A percentile compares a stretch with the other conserved stretches of the same genome.
phyloP scores from a whole-genome alignment of 2,113 vertebrate species.

The Pseudorasbora parva region DNA sequence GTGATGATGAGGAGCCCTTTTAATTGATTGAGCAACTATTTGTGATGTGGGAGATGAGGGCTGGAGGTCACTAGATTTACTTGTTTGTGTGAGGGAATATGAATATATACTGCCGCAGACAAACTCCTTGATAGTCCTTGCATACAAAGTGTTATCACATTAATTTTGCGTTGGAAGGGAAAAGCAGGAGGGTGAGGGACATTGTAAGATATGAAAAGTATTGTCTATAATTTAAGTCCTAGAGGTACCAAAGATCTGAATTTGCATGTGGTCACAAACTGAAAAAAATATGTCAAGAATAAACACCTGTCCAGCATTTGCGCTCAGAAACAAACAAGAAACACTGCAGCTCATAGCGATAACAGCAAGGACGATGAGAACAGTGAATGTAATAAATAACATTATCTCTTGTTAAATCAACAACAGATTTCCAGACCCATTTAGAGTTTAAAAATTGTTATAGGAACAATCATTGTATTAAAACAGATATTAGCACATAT shows the following conservation, averaged over 20 bases:
- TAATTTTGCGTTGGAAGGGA: background rate
- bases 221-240: slow-evolving; percentile 11
- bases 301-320: background rate
- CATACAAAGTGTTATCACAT: slow-evolving; percentile 39
- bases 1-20: slow-evolving; percentile 54
- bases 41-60: slow-evolving; percentile 15
- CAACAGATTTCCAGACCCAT: slow-evolving; percentile 68
- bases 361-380: slow-evolving; percentile 79
- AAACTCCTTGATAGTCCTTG: slow-evolving; percentile 48
- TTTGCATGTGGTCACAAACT: slow-evolving; percentile 13
- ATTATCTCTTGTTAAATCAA: slow-evolving; percentile 68
- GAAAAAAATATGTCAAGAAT: slow-evolving; percentile 5
- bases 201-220: background rate
- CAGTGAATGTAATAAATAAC: slow-evolving; percentile 70
- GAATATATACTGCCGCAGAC: background rate
- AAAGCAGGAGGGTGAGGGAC: background rate
- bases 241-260: slow-evolving; percentile 13
- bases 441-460: slow-evolving; percentile 79
- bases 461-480: slow-evolving; percentile 80
- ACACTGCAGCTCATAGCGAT: slow-evolving; percentile 52
- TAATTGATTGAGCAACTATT: slow-evolving; percentile 49
- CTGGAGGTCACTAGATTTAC: slow-evolving; percentile 1
- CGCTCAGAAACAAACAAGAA: background rate
- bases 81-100: background rate
- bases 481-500: slow-evolving; percentile 73